These are phyloP conservation scores for Nasonia oneida DNA, from an alignment of 2,888 invertebrate species.

Conservation along the genomic window DNA sequence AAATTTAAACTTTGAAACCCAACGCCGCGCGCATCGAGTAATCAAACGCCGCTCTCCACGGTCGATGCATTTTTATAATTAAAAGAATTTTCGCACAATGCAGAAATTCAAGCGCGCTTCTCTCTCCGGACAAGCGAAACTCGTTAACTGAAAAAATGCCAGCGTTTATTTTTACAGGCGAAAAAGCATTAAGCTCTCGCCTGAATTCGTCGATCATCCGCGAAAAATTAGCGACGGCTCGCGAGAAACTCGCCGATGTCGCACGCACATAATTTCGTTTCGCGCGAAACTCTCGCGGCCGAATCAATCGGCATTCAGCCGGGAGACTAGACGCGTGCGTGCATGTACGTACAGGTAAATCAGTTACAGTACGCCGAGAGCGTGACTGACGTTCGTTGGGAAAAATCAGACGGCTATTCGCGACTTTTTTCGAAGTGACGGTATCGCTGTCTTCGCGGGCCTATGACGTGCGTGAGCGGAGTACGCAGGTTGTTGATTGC, in stretches of 20 bases:
- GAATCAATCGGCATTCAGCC: constrained; percentile 46
- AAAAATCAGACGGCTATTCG: constrained; percentile 31
- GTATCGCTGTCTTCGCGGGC: neutral
- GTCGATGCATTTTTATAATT: neutral
- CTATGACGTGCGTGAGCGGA: neutral
- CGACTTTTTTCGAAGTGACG: constrained; percentile 9
- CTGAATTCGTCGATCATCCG: constrained; percentile 31
- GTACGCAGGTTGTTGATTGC: neutral
- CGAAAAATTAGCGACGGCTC: constrained; percentile 29
- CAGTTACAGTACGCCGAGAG: constrained; percentile 2
- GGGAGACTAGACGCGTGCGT: neutral
- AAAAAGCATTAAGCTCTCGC: neutral
- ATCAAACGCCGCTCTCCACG: no score
- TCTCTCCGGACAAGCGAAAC: neutral
- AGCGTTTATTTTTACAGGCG: neutral
- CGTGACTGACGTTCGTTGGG: neutral
- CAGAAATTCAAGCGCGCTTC: neutral
- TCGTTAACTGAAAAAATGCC: neutral
- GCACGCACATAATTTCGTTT: constrained; percentile 12
- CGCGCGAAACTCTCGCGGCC: constrained; percentile 34
- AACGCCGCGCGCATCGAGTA: no score
- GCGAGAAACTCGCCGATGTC: neutral
- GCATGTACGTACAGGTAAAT: constrained; percentile 13
- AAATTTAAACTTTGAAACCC: neutral
- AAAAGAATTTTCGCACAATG: neutral